These are phyloP conservation scores for Rhinogobio ventralis DNA, from an alignment of 2,797 vertebrate genomes.

Conservation along the genomic window DNA sequence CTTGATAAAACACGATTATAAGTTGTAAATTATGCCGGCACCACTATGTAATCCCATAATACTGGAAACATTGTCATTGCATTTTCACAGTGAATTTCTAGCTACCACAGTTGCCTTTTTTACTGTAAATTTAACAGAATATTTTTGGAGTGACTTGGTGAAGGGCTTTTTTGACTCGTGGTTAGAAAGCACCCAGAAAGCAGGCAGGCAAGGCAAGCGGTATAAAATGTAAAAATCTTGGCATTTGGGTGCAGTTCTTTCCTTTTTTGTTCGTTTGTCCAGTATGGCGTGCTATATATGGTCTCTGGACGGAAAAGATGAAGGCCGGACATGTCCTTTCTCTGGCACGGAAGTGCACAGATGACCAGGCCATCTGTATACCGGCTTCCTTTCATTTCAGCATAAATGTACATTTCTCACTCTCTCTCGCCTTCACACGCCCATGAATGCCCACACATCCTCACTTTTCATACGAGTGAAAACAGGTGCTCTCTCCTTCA, in stretches of 20 bases:
- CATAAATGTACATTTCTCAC: slow-evolving; percentile 41
- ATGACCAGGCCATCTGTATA: slow-evolving; percentile 59
- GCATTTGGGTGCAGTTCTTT: background rate
- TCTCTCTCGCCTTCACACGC: slow-evolving; percentile 2
- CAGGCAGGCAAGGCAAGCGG: background rate
- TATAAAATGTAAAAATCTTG: background rate
- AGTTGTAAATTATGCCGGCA: background rate
- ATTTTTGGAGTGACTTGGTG: background rate
- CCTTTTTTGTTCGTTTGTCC: background rate
- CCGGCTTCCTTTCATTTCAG: slow-evolving; percentile 20
- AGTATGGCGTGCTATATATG: slow-evolving; percentile 18
- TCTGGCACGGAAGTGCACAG: slow-evolving; percentile 56
- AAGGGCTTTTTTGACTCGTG: background rate
- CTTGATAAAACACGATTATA: background rate
- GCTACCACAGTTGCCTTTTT: background rate
- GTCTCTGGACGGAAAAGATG: slow-evolving; percentile 1
- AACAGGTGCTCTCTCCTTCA: slow-evolving; percentile 54
- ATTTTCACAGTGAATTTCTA: background rate
- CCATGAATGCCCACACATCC: slow-evolving; percentile 38
- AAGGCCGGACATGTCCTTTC: slow-evolving; percentile 35
- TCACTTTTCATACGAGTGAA: slow-evolving; percentile 49
- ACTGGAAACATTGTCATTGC: background rate
- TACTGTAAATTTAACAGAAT: background rate
- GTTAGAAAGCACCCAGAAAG: background rate
- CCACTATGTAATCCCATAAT: background rate